Evolutionary conservation across 2,797 vertebrate genomes (phyloP), one percentile per base, ranked within the genome.

Genomic region (Ctenopoma kingsleyae): DNA sequence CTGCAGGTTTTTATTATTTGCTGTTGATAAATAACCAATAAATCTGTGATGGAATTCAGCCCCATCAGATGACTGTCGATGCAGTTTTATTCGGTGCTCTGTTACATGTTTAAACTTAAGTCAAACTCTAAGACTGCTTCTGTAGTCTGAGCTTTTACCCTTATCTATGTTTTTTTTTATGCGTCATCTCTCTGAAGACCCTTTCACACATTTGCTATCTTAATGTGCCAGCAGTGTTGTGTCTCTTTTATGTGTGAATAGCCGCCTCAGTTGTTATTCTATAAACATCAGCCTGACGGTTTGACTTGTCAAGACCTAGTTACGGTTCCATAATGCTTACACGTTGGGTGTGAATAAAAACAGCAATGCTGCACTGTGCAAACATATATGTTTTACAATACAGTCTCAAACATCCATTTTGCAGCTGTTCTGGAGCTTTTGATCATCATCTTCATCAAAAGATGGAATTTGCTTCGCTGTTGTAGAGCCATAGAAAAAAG

Each of bases 51-150:
- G 36, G 48, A 69, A 48, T 71, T 80, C 16, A 48, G 30, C 54
- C 44, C 15, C 16, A 66, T 83, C 76, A 54, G 67, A 76, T 80
- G 68, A 82, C 66, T 81, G 44, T 44, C 10, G 11, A 32, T 43
- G 35, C 27, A 51, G 35, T 65, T 22, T 73, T 23, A 17, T 48
- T 20, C 5, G n/a, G 15, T 67, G 13, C 20, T 13, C 13, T 51
- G 1, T 57, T n/a, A 41, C 22, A 27, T 25, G 32, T 27, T 67
- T 25, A 35, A 17, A 66, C 4, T 30, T 61, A 5, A 61, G 36
- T 36, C 16, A 74, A 49, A 46, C 65, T 52, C 25, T 60, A 2
- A 23, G 23, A n/a, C 22, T 20, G 3, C 38, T 10, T 4, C 66
- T 67, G n/a, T 8, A 50, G 27, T 8, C n/a, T 55, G 20, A 68